phyloP scores from a whole-genome alignment of 53 echinoderm and acorn worm genomes.

The Astropecten irregularis region DNA sequence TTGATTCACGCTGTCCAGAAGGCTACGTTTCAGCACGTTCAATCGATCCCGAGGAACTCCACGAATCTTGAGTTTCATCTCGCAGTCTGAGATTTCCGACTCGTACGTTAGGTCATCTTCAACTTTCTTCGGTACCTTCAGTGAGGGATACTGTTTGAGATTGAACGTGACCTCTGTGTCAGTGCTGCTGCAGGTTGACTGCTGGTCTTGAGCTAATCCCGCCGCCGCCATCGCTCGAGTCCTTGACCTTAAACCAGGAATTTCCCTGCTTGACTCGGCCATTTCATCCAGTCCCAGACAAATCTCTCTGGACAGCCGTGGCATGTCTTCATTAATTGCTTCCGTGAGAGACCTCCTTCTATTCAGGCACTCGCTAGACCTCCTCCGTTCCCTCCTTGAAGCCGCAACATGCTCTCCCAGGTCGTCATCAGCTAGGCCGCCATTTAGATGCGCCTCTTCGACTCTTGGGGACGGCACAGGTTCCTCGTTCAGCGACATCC shows the following conservation, averaged over 20 bases:
- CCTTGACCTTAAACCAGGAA: conserved; percentile 22
- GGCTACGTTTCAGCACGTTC: background rate
- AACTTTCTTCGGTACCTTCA: background rate
- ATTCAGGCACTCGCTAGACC: conserved; percentile 16
- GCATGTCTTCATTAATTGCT: background rate
- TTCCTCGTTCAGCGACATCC: conserved; percentile 35
- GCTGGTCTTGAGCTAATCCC: conserved; percentile 33
- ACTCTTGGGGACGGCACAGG: conserved; percentile 31
- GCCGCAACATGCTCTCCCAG: background rate
- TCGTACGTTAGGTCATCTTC: conserved; percentile 65
- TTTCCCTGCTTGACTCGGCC: background rate
- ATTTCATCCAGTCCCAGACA: background rate
- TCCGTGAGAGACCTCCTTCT: background rate
- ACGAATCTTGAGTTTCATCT: conserved; percentile 87
- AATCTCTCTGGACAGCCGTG: background rate
- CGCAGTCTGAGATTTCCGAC: conserved; percentile 88
- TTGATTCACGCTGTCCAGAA: background rate
- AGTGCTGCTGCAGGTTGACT: conserved; percentile 39
- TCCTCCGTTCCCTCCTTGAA: conserved; percentile 14
- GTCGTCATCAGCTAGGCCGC: background rate
- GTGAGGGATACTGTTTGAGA: conserved; percentile 16
- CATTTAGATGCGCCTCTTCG: conserved; percentile 33
- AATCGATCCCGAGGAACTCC: conserved; percentile 62
- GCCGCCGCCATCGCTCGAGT: background rate
- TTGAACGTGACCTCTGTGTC: conserved; percentile 69